Base-by-base conservation (phyloP, 2,797 vertebrate species). In the Alfaro cultratus region DNA sequence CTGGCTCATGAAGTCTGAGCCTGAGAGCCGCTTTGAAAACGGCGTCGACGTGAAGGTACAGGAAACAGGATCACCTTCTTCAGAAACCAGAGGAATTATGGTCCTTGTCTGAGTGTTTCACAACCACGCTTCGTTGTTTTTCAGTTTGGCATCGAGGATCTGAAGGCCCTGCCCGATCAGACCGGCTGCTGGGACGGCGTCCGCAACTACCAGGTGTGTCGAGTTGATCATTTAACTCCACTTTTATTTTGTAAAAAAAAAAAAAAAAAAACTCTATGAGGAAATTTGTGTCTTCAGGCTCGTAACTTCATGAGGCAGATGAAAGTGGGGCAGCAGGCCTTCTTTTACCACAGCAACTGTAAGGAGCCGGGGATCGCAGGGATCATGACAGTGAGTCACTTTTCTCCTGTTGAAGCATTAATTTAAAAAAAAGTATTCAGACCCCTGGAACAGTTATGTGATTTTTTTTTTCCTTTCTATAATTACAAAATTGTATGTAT, bases 311-410 rank as follows among this genome's bases (percentile, higher is more conserved):
- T 99, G 95, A 96, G 95, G 85, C 95, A 97, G 88, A 99, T 99
- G 98, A 97, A 96, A 83, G 84, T 94, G 23, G 97, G 95, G 2
- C 96, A 99, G 80, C 84, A 92, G 84, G 97, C 97, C 15, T 99
- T 99, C 94, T 99, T 99, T 93, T 99, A 99, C 92, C 99, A 99
- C 93, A 99, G 99, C 86, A 99, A 99, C 95, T 99, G 99, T 87
- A 99, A 98, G 90, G 96, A 97, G 73, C 99, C 98, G 0, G 99
- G 99, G 31, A 96, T 99, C 0, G 97, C 96, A 62, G 99, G 96
- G 74, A 79, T 98, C 45, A 94, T 98, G 87, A 96, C 96, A 95
- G 99, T 98, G 62, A 94, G 90, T 16, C 13, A 1, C 12, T 31
- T 11, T 79, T 23, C 31, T 45, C 18, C 49, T 6, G 62, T 51